Conservation (phyloP, 2,113 vertebrate species). For the Seriola rivoliana region DNA sequence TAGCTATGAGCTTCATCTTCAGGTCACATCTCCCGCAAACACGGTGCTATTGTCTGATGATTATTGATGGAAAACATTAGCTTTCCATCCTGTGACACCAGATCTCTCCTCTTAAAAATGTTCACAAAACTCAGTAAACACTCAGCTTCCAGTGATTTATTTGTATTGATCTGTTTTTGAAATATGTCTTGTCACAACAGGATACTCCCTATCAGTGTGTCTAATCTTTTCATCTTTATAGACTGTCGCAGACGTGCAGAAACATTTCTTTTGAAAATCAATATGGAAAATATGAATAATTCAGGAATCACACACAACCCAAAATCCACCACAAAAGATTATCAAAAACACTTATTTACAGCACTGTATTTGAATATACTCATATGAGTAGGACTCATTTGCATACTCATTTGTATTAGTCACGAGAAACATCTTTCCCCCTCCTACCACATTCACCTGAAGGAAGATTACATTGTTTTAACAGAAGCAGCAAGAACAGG, state of each 20-base stretch:
- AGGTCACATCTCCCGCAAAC: background rate
- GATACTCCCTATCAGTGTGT: background rate
- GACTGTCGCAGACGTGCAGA: background rate
- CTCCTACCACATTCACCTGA: background rate
- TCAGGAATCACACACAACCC: background rate
- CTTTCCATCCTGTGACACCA: conserved; percentile 4
- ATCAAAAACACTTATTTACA: background rate
- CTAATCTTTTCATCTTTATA: background rate
- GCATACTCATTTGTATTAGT: conserved; percentile 16
- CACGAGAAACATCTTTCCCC: background rate
- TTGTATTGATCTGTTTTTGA: conserved; percentile 38
- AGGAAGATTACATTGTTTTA: background rate
- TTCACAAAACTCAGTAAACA: conserved; percentile 15
- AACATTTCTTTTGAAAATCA: background rate
- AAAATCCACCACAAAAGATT: background rate
- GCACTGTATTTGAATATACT: conserved; percentile 36
- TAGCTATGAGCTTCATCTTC: background rate
- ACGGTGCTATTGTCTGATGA: conserved; percentile 14
- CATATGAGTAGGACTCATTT: conserved; percentile 19
- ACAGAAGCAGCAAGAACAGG: background rate
- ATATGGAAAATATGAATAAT: background rate
- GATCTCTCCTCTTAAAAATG: background rate
- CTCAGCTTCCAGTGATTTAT: conserved; percentile 14
- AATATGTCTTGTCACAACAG: background rate
- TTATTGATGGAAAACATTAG: conserved; percentile 5